Conservation (phyloP, 2,113 vertebrate genomes). For the Puma concolor region DNA sequence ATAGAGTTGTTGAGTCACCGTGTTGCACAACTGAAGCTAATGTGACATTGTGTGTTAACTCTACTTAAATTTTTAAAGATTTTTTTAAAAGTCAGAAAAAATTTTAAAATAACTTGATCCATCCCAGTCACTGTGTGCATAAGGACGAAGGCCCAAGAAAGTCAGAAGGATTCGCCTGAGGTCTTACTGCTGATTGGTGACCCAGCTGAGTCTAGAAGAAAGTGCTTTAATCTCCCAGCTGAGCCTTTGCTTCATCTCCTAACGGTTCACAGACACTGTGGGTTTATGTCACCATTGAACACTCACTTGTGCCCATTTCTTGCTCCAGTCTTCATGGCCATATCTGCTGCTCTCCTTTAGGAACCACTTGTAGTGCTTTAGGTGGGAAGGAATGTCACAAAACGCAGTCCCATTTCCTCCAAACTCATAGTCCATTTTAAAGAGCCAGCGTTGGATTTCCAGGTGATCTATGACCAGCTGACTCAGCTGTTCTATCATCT, state of each 20-base stretch:
- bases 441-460: constrained; percentile 90
- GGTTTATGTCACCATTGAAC: background rate
- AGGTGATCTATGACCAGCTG: constrained; percentile 87
- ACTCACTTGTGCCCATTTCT: constrained; percentile 89
- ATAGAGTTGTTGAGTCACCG: background rate
- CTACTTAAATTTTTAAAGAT: background rate
- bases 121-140: background rate
- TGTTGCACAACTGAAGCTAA: background rate
- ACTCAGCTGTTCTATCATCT: constrained; percentile 89
- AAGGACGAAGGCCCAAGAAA: background rate
- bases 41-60: background rate
- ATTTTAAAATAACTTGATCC: background rate
- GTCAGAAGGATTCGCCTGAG: background rate
- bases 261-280: background rate
- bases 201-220: background rate
- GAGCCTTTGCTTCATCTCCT: background rate
- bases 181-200: background rate
- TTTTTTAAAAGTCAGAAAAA: background rate
- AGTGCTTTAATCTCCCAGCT: background rate
- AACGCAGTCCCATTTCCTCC: constrained; percentile 89
- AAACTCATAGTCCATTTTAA: constrained; percentile 89
- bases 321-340: constrained; percentile 81
- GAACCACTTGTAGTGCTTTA: constrained; percentile 87
- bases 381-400: constrained; percentile 87
- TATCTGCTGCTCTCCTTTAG: constrained; percentile 78